phyloP scores from a whole-genome alignment of 2,888 invertebrate species.

The Leistus spinibarbis region DNA sequence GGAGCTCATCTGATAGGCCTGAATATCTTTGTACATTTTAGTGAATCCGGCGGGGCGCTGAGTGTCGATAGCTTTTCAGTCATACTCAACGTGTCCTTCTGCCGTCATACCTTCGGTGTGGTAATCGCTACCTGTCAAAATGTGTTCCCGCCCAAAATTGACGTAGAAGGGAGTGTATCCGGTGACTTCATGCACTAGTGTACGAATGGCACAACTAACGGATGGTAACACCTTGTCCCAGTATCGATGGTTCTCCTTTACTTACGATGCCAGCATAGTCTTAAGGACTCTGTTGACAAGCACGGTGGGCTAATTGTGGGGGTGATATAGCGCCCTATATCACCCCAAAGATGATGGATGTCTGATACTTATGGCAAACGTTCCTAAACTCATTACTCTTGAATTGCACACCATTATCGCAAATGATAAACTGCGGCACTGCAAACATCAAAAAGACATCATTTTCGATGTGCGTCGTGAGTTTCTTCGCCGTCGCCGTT shows the following conservation, averaged over 20 bases:
- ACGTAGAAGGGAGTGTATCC: conserved; percentile 43
- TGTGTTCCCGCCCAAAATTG: conserved; percentile 42
- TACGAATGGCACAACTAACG: conserved; percentile 44
- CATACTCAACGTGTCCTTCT: not conserved
- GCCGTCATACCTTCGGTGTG: not conserved
- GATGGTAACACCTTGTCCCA: conserved; percentile 44
- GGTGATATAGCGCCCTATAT: conserved; percentile 44
- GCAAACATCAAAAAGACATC: conserved; percentile 40
- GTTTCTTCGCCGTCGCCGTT: not conserved
- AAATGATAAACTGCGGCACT: conserved; percentile 40
- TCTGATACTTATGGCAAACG: conserved; percentile 30
- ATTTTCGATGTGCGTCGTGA: not conserved
- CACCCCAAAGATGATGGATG: conserved; percentile 7
- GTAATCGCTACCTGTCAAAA: conserved; percentile 24
- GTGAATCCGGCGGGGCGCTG: not conserved
- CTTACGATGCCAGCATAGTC: conserved; percentile 44
- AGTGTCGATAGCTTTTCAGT: not conserved
- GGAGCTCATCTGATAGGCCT: not conserved
- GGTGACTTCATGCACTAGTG: conserved; percentile 43
- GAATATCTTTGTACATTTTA: not conserved
- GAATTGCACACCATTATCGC: conserved; percentile 43
- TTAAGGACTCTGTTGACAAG: conserved; percentile 46
- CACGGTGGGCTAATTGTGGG: conserved; percentile 48
- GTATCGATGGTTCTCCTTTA: conserved; percentile 30
- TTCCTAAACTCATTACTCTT: conserved; percentile 35